Evolutionary conservation across 2,797 vertebrate genomes (phyloP), one percentile per base, ranked within the genome.

Genomic region (Alcedo atthis): DNA sequence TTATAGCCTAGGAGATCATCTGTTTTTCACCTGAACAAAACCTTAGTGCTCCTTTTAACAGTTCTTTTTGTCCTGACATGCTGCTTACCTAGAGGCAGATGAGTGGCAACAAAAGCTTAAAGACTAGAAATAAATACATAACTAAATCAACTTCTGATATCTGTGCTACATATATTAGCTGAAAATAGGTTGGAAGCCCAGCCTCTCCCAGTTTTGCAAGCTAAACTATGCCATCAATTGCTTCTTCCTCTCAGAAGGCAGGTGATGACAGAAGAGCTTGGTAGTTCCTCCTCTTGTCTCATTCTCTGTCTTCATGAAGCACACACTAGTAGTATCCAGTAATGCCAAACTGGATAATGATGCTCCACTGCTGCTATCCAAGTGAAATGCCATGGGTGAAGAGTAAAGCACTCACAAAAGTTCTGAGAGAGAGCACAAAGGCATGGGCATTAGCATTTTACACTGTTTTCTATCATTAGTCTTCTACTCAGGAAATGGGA

Each of bases 371-470:
- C 45, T 40, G 24, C 54, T 42, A 8, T 8, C 3, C 10, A 49
- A 35, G 7, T 26, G 25, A 83, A 74, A 71, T 54, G 20, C 20
- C 40, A 19, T 4, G 9, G 21, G 10, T 8, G 57, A 62, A 26
- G 4, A 32, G 9, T 18, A 20, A 32, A 46, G 43, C 30, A 32
- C 40, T n/a, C 62, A 33, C 30, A 83, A 21, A 66, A 43, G 16
- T 8, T 14, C 54, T 86, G 58, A 81, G 8, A 19, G 0, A 4
- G 20, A 62, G 15, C 15, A 80, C 17, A 57, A 42, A 8, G 25
- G 4, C 12, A 53, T 0, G 1, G 43, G 5, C 5, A 53, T 48
- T 16, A 35, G 17, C 10, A 35, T 26, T 19, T 70, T 26, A 3
- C 32, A 58, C 16, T 28, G 22, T 4, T 61, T 74, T 78, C 68